Conservation (phyloP, 2,888 invertebrate species). For the Blomia tropicalis region DNA sequence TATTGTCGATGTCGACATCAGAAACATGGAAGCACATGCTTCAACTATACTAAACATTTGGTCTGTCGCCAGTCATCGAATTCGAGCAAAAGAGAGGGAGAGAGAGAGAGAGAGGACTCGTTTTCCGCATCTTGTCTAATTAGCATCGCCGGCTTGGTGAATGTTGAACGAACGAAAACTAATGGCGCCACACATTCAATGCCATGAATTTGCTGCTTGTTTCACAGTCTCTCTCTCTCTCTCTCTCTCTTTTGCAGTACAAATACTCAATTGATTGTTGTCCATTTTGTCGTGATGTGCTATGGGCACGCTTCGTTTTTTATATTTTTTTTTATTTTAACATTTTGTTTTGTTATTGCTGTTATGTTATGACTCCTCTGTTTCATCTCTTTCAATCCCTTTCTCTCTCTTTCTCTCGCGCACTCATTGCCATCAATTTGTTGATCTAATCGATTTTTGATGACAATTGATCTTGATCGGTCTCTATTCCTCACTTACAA, state of each 20-base stretch:
- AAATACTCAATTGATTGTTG: background rate
- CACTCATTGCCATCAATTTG: background rate
- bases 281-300: background rate
- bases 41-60: background rate
- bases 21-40: background rate
- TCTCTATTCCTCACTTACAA: background rate
- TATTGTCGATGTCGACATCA: background rate
- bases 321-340: background rate
- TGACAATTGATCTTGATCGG: background rate
- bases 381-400: background rate
- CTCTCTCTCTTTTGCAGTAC: background rate
- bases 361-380: background rate
- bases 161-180: background rate
- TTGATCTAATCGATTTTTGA: constrained; percentile 11
- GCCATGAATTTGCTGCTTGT: background rate
- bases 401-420: background rate
- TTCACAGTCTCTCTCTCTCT: background rate
- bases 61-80: background rate
- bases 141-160: background rate
- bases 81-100: too few species aligned
- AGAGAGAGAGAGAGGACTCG: constrained; percentile 5
- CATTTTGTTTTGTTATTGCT: background rate
- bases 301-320: background rate
- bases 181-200: constrained; percentile 3
- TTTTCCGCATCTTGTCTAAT: constrained; percentile 14